Evolutionary conservation across 2,797 vertebrate genomes (phyloP).

Genomic region (Iguana delicatissima): DNA sequence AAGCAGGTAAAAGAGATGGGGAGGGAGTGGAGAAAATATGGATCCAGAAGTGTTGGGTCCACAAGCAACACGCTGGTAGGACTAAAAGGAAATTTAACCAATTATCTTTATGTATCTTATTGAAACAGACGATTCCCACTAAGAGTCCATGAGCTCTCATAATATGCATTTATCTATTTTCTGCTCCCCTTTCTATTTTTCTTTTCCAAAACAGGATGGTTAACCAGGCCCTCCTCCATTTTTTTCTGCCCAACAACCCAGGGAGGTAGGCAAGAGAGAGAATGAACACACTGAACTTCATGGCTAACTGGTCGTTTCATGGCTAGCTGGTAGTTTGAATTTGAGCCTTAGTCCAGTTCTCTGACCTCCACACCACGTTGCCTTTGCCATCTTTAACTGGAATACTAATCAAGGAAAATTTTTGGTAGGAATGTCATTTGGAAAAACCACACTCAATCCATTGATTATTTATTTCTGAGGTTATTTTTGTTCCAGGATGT

Average conservation of each 20-base stretch:
- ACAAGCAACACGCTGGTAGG: too few relatives aligned
- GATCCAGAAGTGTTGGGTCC: not conserved
- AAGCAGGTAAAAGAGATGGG: not conserved
- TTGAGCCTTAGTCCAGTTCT: too few relatives aligned
- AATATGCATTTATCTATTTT: not conserved
- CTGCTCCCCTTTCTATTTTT: not conserved
- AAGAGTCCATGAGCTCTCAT: not conserved
- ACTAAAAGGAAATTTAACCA: too few relatives aligned
- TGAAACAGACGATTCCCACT: too few relatives aligned
- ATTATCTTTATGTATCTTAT: not conserved
- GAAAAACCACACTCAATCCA: not conserved
- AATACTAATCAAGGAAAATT: not conserved
- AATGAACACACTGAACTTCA: not conserved
- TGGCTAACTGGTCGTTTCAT: not conserved
- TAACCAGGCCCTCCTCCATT: not conserved
- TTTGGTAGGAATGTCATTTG: not conserved
- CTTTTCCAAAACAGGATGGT: not conserved
- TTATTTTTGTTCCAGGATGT: not conserved
- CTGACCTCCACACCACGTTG: not conserved
- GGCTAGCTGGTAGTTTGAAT: not conserved
- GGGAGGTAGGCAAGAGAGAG: not conserved
- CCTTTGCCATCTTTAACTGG: not conserved
- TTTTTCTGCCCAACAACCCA: too few relatives aligned
- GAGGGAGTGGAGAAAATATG: rapidly evolving
- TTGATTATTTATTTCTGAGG: not conserved